phyloP scores from a whole-genome alignment of 2,797 vertebrate genomes.

The Australoheros facetus region DNA sequence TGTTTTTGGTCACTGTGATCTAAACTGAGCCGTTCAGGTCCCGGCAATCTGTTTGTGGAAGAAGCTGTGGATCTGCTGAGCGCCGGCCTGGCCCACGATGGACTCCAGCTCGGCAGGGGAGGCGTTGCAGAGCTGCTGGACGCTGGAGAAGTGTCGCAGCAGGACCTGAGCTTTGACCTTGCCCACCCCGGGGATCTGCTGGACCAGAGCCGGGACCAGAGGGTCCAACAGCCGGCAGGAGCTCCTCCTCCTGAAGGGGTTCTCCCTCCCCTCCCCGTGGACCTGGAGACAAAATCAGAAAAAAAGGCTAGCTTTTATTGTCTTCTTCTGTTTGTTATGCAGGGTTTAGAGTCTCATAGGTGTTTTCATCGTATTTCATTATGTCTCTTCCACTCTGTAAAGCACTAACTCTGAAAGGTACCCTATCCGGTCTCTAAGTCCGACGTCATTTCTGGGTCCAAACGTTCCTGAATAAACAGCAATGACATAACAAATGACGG shows the following conservation, averaged over 20 bases:
- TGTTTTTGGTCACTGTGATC: not conserved
- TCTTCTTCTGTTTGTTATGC: not conserved
- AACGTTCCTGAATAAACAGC: too few relatives aligned
- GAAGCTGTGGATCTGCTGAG: slow-evolving; percentile 83
- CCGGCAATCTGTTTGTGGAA: slow-evolving; percentile 66
- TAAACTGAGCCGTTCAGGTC: not conserved
- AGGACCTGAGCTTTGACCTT: slow-evolving; percentile 86
- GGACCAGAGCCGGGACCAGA: slow-evolving; percentile 77
- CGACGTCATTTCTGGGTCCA: too few relatives aligned
- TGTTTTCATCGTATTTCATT: not conserved
- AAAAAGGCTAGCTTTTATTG: not conserved
- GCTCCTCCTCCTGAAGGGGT: slow-evolving; percentile 81
- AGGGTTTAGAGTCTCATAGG: not conserved
- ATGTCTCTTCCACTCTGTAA: not conserved
- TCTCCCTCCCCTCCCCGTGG: slow-evolving; percentile 83
- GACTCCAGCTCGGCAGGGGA: slow-evolving; percentile 77
- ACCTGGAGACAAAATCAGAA: slow-evolving; percentile 74
- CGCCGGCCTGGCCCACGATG: slow-evolving; percentile 78
- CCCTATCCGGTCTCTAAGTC: too few relatives aligned
- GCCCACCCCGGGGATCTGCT: slow-evolving; percentile 89
- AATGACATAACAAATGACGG: too few relatives aligned
- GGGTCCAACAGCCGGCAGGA: slow-evolving; percentile 71
- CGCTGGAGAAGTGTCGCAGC: slow-evolving; percentile 84
- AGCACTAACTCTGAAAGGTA: not conserved
- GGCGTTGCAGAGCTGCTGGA: slow-evolving; percentile 84